Evolutionary conservation across 2,888 invertebrate species (phyloP).

Genomic region (Thera britannica): DNA sequence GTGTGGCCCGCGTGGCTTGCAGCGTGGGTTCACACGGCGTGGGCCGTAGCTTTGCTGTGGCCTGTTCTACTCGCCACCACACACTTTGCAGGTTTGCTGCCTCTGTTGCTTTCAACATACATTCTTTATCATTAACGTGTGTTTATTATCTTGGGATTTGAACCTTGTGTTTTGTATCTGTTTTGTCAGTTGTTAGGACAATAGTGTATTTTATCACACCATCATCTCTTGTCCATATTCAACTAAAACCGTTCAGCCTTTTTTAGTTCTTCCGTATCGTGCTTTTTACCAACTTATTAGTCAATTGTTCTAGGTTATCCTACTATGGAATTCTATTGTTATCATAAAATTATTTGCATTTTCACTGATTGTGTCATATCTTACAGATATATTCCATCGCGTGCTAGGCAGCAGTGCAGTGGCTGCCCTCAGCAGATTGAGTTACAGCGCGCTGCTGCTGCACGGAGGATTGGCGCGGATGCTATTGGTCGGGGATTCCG

Average conservation of each 20-base stretch:
- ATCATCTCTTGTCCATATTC: no score
- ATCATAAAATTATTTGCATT: no score
- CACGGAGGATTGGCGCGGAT: conserved; percentile 78
- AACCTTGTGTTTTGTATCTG: neutral
- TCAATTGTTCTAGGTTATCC: no score
- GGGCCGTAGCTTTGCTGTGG: conserved; percentile 69
- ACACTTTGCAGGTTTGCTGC: conserved; percentile 54
- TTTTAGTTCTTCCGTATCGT: no score
- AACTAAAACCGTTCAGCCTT: no score
- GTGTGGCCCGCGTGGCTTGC: conserved; percentile 52
- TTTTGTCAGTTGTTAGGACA: no score
- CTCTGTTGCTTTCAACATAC: neutral
- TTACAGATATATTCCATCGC: conserved; percentile 69
- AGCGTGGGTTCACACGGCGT: conserved; percentile 61
- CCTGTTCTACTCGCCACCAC: conserved; percentile 66
- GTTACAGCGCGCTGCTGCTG: conserved; percentile 81
- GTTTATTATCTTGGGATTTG: neutral
- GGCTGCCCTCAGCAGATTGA: conserved; percentile 80
- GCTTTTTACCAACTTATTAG: no score
- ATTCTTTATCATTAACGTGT: no score
- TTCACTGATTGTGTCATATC: neutral
- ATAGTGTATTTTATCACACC: no score
- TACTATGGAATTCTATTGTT: no score
- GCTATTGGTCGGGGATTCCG: conserved; percentile 73
- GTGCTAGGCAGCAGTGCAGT: conserved; percentile 67